Percentiles rank a stretch among this genome's conserved stretches.
Evolutionary conservation across 2,113 vertebrate species (phyloP).

Genomic region (Lichenostomus cassidix): DNA sequence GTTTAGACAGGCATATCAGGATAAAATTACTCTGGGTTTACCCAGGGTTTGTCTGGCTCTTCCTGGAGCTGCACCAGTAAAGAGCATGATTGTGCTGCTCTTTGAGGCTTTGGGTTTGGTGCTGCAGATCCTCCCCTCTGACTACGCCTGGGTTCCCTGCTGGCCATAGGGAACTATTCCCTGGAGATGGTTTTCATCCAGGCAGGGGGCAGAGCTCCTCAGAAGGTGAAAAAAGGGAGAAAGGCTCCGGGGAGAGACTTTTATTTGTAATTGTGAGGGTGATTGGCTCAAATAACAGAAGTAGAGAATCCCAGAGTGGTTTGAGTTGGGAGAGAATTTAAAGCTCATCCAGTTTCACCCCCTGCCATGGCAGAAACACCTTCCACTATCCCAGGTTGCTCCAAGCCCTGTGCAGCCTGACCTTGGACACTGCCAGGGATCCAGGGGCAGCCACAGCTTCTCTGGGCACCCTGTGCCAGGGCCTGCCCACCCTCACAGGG

Average conservation of each 20-base stretch:
- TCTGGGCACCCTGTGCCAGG: background rate
- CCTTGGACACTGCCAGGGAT: background rate
- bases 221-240: background rate
- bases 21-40: constrained; percentile 29
- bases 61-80: constrained; percentile 45
- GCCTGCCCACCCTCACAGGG: rapidly evolving
- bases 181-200: background rate
- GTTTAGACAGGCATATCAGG: constrained; percentile 56
- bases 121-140: background rate
- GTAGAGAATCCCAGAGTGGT: no score
- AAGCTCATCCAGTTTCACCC: rapidly evolving
- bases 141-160: background rate
- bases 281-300: background rate
- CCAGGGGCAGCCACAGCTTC: background rate
- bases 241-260: background rate
- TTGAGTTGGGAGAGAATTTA: background rate
- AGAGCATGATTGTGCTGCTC: constrained; percentile 12
- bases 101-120: background rate
- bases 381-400: rapidly evolving
- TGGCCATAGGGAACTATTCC: background rate
- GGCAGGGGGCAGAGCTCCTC: background rate
- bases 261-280: background rate
- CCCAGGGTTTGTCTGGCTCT: background rate
- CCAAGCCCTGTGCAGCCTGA: rapidly evolving
- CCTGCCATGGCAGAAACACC: background rate